phyloP scores from a whole-genome alignment of 2,113 vertebrate species.

The Peromyscus maniculatus region DNA sequence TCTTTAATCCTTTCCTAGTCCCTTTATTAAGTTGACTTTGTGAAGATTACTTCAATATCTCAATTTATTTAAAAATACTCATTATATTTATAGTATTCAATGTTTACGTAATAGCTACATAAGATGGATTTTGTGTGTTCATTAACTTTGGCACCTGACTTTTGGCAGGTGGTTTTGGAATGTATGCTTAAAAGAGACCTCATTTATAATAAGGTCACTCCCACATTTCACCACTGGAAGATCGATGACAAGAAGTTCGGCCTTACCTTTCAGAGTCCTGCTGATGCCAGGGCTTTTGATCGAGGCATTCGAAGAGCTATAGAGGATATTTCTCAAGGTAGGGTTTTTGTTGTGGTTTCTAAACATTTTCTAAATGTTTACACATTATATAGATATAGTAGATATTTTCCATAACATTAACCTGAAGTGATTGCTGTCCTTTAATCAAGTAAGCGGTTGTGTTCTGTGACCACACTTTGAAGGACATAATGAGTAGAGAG shows the following conservation, averaged over 20 bases:
- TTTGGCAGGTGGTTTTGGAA: slow-evolving; percentile 96
- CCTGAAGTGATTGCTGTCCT: not conserved
- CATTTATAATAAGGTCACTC: slow-evolving; percentile 99
- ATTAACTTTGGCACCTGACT: slow-evolving; percentile 72
- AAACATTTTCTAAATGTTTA: slow-evolving; percentile 34
- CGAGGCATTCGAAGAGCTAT: slow-evolving; percentile 97
- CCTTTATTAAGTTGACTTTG: slow-evolving; percentile 7
- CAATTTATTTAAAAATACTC: not conserved
- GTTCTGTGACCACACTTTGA: not conserved
- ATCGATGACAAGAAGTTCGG: slow-evolving; percentile 99
- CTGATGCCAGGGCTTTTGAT: slow-evolving; percentile 98
- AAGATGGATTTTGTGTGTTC: not conserved
- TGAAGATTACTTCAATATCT: slow-evolving; percentile 49
- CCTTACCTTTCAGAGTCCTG: slow-evolving; percentile 99
- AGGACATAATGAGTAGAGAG: slow-evolving; percentile 7
- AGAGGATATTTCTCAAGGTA: slow-evolving; percentile 98
- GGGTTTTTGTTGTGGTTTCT: not conserved
- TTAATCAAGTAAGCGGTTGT: slow-evolving; percentile 32
- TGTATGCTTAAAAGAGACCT: slow-evolving; percentile 97
- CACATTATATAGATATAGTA: not conserved
- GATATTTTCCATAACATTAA: not conserved
- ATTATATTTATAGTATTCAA: not conserved
- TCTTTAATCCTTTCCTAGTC: slow-evolving; percentile 1
- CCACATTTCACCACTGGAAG: slow-evolving; percentile 99
- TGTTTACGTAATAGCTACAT: slow-evolving; percentile 52